Conservation (phyloP, 2,888 invertebrate species). For the Leptopilina syphax region DNA sequence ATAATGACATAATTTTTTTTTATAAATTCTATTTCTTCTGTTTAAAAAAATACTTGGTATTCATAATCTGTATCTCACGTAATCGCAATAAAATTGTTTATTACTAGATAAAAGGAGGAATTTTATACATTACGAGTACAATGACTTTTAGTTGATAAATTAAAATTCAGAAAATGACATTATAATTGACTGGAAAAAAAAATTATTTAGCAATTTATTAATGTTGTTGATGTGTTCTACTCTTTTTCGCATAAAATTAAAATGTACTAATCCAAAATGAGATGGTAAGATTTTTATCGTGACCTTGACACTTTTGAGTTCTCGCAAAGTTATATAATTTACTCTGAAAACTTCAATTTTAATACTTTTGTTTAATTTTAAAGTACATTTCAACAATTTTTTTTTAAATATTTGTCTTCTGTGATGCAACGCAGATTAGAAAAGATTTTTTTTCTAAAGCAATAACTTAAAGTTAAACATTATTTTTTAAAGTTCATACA, state of each 20-base stretch:
- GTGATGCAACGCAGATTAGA: too few relatives aligned
- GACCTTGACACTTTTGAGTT: conserved; percentile 27
- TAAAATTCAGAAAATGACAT: neutral
- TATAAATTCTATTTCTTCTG: neutral
- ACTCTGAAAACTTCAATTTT: conserved; percentile 2
- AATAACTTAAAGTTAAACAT: neutral
- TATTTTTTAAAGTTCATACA: neutral
- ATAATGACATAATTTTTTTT: neutral
- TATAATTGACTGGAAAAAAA: neutral
- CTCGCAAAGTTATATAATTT: neutral
- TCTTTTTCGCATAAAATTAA: neutral
- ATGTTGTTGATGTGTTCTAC: neutral
- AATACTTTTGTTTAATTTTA: neutral
- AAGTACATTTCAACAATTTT: neutral
- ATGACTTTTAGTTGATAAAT: neutral
- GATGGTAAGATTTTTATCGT: neutral
- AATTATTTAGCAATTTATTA: neutral
- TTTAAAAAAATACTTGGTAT: conserved; percentile 3
- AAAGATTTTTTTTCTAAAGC: neutral
- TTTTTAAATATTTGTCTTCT: neutral
- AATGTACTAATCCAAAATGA: neutral
- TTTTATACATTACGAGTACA: conserved; percentile 10
- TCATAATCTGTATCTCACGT: neutral
- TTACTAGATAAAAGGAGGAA: neutral
- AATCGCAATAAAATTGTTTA: neutral